Evolutionary conservation across 2,888 invertebrate species (phyloP).

Genomic region (Biston betularia): DNA sequence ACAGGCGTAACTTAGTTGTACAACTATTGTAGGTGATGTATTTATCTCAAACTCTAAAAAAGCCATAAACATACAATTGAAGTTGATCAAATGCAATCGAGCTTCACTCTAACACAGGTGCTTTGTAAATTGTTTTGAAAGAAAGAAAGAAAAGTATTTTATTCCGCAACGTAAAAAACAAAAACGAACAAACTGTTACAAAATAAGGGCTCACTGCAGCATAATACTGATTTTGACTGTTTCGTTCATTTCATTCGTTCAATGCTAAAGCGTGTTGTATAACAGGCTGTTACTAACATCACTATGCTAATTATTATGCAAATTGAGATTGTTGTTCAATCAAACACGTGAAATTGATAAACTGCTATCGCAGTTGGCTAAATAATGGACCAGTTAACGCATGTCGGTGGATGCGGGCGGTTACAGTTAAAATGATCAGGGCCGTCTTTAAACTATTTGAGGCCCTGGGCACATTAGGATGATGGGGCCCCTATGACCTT

Average conservation of each 20-base stretch:
- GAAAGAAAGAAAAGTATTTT: too few relatives aligned
- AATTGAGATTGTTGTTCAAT: constrained; percentile 38
- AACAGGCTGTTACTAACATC: neutral
- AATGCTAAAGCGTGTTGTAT: neutral
- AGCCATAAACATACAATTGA: too few relatives aligned
- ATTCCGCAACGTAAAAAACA: too few relatives aligned
- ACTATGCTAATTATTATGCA: constrained; percentile 19
- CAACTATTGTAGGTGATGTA: too few relatives aligned
- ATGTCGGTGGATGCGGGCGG: constrained; percentile 42
- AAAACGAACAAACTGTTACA: too few relatives aligned
- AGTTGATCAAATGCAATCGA: neutral
- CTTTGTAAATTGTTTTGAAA: too few relatives aligned
- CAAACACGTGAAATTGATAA: constrained; percentile 50
- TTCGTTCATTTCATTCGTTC: neutral
- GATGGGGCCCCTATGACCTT: too few relatives aligned
- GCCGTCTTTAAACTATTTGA: too few relatives aligned
- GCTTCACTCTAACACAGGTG: neutral
- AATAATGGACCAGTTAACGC: constrained; percentile 43
- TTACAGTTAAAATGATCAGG: constrained; percentile 30
- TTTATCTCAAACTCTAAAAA: too few relatives aligned
- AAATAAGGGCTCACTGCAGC: too few relatives aligned
- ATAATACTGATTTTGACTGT: neutral
- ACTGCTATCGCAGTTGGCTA: constrained; percentile 19
- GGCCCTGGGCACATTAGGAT: too few relatives aligned
- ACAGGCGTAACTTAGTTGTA: too few relatives aligned